These are phyloP conservation scores for Liolophura sinensis DNA, from an alignment of 1,140 invertebrate species.

Conservation along the genomic window DNA sequence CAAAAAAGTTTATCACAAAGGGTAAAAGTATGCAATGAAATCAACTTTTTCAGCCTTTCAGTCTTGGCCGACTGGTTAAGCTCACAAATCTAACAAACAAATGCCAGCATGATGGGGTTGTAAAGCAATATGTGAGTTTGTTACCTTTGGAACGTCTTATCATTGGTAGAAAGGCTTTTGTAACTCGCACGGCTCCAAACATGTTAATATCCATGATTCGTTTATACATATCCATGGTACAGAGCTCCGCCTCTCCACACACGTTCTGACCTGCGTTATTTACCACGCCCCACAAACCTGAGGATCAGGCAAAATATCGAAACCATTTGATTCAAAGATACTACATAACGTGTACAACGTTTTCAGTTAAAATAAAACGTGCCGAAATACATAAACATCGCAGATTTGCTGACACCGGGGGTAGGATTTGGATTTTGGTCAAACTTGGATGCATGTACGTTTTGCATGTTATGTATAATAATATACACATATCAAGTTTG, in stretches of 20 bases:
- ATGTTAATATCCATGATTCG: conserved; percentile 76
- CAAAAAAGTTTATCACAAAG: too few relatives aligned
- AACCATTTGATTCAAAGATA: not conserved
- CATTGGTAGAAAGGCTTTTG: conserved; percentile 71
- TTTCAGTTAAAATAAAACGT: too few relatives aligned
- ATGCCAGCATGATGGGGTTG: too few relatives aligned
- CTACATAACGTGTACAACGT: not conserved
- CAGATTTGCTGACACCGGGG: not conserved
- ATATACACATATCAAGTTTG: not conserved
- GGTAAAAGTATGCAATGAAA: too few relatives aligned
- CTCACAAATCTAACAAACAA: too few relatives aligned
- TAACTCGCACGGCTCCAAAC: conserved; percentile 77
- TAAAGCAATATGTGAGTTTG: too few relatives aligned
- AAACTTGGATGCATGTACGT: too few relatives aligned
- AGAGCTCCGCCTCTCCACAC: conserved; percentile 87
- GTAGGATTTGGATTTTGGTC: too few relatives aligned
- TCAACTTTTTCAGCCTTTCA: too few relatives aligned
- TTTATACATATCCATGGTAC: conserved; percentile 61
- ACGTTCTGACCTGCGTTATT: conserved; percentile 78
- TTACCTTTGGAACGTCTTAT: conserved; percentile 67
- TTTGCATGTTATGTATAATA: too few relatives aligned
- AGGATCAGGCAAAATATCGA: conserved; percentile 5
- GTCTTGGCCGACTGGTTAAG: too few relatives aligned
- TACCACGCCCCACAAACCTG: conserved; percentile 46
- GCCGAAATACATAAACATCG: not conserved